Evolutionary conservation across 2,113 vertebrate genomes (phyloP), one percentile per base, ranked within the genome.

Genomic region (Gallinago undulata): DNA sequence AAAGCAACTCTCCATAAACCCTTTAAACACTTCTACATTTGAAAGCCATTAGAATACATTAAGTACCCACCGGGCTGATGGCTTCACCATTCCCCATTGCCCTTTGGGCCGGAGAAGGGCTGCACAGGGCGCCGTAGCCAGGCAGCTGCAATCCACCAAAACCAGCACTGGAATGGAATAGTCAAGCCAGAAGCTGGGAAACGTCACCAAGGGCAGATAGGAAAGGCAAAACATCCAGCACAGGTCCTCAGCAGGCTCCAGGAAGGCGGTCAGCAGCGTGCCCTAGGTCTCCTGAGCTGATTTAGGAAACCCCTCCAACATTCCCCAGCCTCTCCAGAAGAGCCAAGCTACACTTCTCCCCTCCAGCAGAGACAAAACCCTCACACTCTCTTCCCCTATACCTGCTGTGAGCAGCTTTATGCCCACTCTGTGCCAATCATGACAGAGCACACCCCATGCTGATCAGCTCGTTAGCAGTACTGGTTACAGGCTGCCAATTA

Each of bases 241-340:
- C n/a, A 18, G 18, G 6, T 68, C 30, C n/a, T 21, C 39, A 27
- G 3, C 1, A 2, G n/a, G n/a, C 37, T 88, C 33, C 56, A 41
- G 37, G 19, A 91, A 25, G 28, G 22, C 1, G 0, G 24, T 17
- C 64, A 27, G 84, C 11, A 69, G 47, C n/a, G 55, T 2, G 14
- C 13, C n/a, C 8, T 41, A 41, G 37, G 19, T 70, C 24, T 62
- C 66, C 31, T 6, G 5, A 74, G 31, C 35, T 21, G 4, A 8
- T 24, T 66, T 27, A 50, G 37, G 41, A 53, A 53, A 33, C 3
- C 17, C 8, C 16, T 25, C 43, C 27, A 6, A 6, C 2, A 2
- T 21, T 22, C 28, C 8, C 8, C 9, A 3, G 0, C 1, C 6
- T 45, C 28, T 6, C 13, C 9, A 1, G 14, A 59, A 66, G 19